Evolutionary conservation across 2,888 invertebrate species (phyloP).

Genomic region (Trichacis sp.): DNA sequence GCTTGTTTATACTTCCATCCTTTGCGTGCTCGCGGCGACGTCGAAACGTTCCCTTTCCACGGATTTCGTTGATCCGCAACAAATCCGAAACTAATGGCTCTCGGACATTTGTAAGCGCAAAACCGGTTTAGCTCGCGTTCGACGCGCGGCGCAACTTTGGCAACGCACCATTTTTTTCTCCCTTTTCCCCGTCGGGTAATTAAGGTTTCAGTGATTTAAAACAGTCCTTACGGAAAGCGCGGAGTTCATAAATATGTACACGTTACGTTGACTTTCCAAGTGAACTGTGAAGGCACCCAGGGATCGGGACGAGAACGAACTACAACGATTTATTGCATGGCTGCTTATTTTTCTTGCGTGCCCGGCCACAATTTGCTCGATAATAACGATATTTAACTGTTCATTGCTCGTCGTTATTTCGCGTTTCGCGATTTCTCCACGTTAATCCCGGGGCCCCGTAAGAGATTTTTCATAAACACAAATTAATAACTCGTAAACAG

Average conservation of each 20-base stretch:
- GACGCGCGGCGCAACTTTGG: constrained; percentile 12
- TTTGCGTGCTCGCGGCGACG: not conserved
- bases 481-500: not conserved
- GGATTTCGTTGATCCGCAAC: constrained; percentile 17
- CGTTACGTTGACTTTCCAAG: constrained; percentile 5
- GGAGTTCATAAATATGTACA: constrained; percentile 17
- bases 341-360: constrained; percentile 11
- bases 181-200: constrained; percentile 8
- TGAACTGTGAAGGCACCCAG: not conserved
- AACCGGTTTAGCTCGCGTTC: constrained; percentile 29
- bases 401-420: constrained; percentile 6
- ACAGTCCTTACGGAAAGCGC: constrained; percentile 13
- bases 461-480: not conserved
- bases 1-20: constrained; percentile 17
- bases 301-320: not conserved
- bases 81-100: constrained; percentile 27
- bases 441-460: not conserved
- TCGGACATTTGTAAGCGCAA: constrained; percentile 29
- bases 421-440: not conserved
- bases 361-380: constrained; percentile 9
- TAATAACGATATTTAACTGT: constrained; percentile 13
- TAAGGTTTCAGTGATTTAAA: constrained; percentile 19
- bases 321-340: not conserved
- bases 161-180: constrained; percentile 10
- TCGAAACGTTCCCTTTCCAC: constrained; percentile 15